Base-by-base conservation (phyloP, 2,888 invertebrate species). In the Dryobota labecula region DNA sequence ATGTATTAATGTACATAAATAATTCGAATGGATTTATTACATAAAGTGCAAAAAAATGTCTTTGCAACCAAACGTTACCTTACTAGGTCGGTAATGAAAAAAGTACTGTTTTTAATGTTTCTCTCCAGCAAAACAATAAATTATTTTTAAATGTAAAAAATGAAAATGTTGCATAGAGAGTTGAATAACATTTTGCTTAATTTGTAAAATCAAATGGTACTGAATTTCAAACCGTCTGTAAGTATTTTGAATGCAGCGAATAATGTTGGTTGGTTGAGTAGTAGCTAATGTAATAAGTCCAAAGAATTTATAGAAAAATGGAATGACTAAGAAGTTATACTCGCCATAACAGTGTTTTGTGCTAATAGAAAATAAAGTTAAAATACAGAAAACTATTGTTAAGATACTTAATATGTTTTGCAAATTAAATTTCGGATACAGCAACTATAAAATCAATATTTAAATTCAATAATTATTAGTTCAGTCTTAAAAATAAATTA, bases 401-500 rank as follows among this genome's bases (percentile, higher is more conserved):
- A 81, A 82, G 68, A 73, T 80, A n/a, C n/a, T n/a, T n/a, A 68
- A 85, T 75, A 84, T 73, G 63, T 81, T 83, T 82, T 71, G 73
- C 62, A 78, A 83, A 80, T 78, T 71, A 63, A 64, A 78, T 78
- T 82, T 79, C 63, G 69, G 74, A 70, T 60, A 80, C 68, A 72
- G 64, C 77, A 78, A 69, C 45, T 45, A 45, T 83, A 73, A 76
- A 73, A 84, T 80, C 84, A 80, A 85, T 81, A 86, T 82, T 88
- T 58, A 64, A 79, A 72, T 87, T 83, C 84, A 88, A 90, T 90
- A 89, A 90, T 89, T 89, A 90, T 90, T 90, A 90, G 87, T 91
- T 94, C 94, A 94, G 94, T 94, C 94, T 94, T 94, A 94, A 93
- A 83, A 89, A 91, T 90, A 90, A 90, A 90, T 91, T 90, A 91